These are phyloP conservation scores for Thymallus thymallus DNA, from an alignment of 2,113 vertebrate species.

Conservation along the genomic window DNA sequence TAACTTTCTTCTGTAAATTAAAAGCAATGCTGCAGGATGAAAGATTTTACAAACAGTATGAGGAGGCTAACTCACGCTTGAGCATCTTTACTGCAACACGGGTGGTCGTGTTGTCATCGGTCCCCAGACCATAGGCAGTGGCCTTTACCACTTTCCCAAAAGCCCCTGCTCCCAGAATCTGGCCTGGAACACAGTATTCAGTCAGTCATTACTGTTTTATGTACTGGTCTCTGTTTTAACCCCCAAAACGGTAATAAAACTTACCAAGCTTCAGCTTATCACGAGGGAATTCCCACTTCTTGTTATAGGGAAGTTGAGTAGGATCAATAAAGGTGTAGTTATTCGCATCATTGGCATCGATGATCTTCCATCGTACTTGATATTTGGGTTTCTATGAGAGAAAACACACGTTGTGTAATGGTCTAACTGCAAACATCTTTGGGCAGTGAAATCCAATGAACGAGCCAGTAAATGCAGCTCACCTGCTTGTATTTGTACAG, in stretches of 20 bases:
- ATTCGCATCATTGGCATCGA: conserved; percentile 89
- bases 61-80: conserved; percentile 80
- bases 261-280: conserved; percentile 94
- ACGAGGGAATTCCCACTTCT: conserved; percentile 97
- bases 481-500: conserved; percentile 97
- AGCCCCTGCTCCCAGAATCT: conserved; percentile 92
- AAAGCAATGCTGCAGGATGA: no score
- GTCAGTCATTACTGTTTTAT: neutral
- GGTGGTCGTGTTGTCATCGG: conserved; percentile 78
- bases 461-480: neutral
- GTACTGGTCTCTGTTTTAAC: neutral
- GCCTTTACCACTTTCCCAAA: conserved; percentile 97
- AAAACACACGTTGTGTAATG: neutral
- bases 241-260: conserved; percentile 14
- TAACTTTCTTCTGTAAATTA: no score
- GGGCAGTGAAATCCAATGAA: neutral
- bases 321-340: conserved; percentile 95
- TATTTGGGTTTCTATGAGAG: conserved; percentile 88
- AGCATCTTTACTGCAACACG: conserved; percentile 99
- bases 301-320: conserved; percentile 92
- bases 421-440: no score
- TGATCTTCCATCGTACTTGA: conserved; percentile 95
- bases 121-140: conserved; percentile 88
- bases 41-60: neutral
- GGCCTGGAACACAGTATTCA: conserved; percentile 75